Conservation (phyloP, 2,888 invertebrate species). For the Chromoteleia sp. region DNA sequence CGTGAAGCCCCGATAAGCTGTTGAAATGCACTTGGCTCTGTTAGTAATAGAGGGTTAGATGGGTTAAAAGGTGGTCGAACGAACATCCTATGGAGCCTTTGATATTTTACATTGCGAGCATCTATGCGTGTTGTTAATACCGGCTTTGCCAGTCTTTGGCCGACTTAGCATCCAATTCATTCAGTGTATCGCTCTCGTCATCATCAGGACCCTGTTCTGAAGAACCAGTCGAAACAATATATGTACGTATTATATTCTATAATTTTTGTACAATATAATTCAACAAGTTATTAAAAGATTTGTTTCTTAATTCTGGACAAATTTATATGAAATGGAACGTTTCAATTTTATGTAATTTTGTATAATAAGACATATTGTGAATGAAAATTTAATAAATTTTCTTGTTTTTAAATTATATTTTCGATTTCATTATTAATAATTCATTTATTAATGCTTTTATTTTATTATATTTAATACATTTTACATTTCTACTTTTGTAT, state of each 20-base stretch:
- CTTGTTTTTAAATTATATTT: no score
- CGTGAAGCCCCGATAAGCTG: constrained; percentile 35
- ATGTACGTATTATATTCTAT: constrained; percentile 35
- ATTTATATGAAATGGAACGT: no score
- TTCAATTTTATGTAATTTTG: no score
- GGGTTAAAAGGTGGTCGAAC: constrained; percentile 53
- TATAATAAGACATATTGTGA: no score
- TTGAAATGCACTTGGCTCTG: constrained; percentile 40
- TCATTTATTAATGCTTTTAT: no score
- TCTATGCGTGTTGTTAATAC: constrained; percentile 40
- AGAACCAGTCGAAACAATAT: constrained; percentile 5
- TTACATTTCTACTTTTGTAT: no score
- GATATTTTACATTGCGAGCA: constrained; percentile 35
- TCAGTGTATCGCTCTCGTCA: constrained; percentile 12
- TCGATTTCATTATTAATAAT: no score
- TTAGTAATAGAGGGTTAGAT: constrained; percentile 54
- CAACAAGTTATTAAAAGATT: no score
- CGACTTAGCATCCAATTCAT: constrained; percentile 37
- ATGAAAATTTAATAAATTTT: no score
- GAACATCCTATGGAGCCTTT: constrained; percentile 21
- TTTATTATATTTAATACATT: no score
- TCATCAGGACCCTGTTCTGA: constrained; percentile 25
- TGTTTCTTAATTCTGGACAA: no score
- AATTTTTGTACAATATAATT: no score
- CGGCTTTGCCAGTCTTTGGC: constrained; percentile 47